Conservation (phyloP, 2,113 vertebrate species). For the Tragelaphus strepsiceros region DNA sequence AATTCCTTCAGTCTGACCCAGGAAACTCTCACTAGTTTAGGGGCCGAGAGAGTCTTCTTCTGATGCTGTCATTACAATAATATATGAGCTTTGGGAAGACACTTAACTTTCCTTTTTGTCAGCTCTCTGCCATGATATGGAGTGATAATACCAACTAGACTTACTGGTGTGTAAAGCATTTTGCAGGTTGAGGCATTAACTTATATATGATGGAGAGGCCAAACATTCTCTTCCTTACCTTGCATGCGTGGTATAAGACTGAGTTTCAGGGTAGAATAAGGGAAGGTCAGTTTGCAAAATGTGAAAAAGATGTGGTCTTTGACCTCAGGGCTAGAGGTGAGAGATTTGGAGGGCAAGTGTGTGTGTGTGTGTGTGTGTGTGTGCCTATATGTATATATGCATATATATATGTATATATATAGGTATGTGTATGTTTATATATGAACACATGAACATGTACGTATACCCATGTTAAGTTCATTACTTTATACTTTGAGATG, state of each 20-base stretch:
- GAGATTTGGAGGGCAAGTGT: background rate
- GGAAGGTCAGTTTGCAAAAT: background rate
- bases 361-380: background rate
- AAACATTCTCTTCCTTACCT: background rate
- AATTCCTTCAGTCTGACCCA: background rate
- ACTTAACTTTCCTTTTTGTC: background rate
- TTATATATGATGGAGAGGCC: background rate
- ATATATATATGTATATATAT: background rate
- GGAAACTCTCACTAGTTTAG: background rate
- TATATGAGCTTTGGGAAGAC: background rate
- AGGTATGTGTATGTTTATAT: background rate
- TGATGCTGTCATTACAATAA: background rate
- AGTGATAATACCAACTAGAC: background rate
- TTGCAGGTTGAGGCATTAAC: background rate
- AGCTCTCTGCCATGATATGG: background rate
- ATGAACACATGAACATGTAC: background rate
- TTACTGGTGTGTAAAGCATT: background rate
- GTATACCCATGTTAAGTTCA: background rate
- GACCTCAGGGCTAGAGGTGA: background rate
- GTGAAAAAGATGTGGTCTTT: slow-evolving; percentile 22
- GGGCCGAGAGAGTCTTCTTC: background rate
- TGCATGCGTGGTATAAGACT: background rate
- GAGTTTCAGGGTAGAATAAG: background rate
- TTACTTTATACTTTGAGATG: background rate
- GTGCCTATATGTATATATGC: background rate